Base-by-base conservation (phyloP, 1,140 invertebrate genomes). In the Anagrus nilaparvatae region DNA sequence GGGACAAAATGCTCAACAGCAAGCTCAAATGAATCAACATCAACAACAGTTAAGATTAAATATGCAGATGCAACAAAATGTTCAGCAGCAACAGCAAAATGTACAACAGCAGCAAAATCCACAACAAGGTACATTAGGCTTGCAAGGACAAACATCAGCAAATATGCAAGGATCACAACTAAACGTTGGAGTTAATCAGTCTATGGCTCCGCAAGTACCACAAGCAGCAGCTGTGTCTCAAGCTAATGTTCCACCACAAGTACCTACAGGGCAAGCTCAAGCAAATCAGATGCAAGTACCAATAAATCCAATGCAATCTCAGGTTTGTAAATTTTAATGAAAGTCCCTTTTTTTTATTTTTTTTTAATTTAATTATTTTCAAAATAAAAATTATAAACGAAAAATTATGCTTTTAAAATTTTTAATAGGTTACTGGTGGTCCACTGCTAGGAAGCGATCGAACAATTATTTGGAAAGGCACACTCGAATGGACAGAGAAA, bases 401-500 rank as follows among this genome's bases (percentile, higher is more conserved):
- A n/a, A n/a, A n/a, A n/a, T n/a, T n/a, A n/a, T n/a, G n/a, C n/a
- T n/a, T n/a, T n/a, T n/a, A n/a, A n/a, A n/a, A n/a, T n/a, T n/a
- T n/a, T n/a, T n/a, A n/a, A n/a, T n/a, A n/a, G n/a, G n/a, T n/a
- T n/a, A n/a, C n/a, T n/a, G n/a, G n/a, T n/a, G n/a, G n/a, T n/a
- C n/a, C n/a, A n/a, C n/a, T n/a, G n/a, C n/a, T n/a, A n/a, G n/a
- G n/a, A n/a, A n/a, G 74, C 28, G 79, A 83, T 47, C 70, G 82
- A 28, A 76, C 75, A 13, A 80, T 75, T 28, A 88, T 93, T 56
- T 92, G 88, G 88, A 77, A 78, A 51, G 91, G 91, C 8, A 67
- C 84, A 0, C 61, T 95, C 3, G 90, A 95, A 64, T 95, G 89
- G 86, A 81, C 88, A 49, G 91, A 95, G 55, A 94, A 93, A 60